These are phyloP conservation scores for Frankliniella intonsa DNA, from an alignment of 2,888 invertebrate species.

Conservation along the genomic window DNA sequence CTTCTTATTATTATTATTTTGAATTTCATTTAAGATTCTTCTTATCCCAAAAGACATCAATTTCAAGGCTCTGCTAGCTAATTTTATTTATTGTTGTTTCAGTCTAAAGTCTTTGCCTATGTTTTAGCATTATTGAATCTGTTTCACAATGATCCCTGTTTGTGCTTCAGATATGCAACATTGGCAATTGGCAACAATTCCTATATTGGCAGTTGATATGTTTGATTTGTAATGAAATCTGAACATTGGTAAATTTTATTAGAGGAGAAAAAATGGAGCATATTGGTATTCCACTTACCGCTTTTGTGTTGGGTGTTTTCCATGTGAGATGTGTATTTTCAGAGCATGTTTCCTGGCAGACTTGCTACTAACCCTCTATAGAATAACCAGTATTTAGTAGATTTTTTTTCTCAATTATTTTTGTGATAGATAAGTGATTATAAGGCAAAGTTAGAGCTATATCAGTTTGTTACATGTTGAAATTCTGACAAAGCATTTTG, in stretches of 20 bases:
- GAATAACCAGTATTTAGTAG: slow-evolving; percentile 1
- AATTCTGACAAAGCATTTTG: too few relatives aligned
- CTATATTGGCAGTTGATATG: not conserved
- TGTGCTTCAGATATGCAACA: too few relatives aligned
- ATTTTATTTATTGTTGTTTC: not conserved
- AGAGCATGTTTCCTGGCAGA: not conserved
- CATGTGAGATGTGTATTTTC: not conserved
- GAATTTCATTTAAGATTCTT: not conserved
- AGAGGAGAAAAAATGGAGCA: not conserved
- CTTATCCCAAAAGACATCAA: not conserved
- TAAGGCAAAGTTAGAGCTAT: too few relatives aligned
- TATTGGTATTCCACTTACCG: too few relatives aligned
- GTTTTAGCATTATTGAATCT: too few relatives aligned
- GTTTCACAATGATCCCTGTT: too few relatives aligned
- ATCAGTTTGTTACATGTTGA: too few relatives aligned
- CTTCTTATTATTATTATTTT: not conserved
- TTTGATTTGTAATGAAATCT: not conserved
- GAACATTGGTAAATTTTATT: not conserved
- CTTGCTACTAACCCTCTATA: not conserved
- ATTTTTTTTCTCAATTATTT: not conserved
- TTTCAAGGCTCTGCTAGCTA: not conserved
- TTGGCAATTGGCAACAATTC: not conserved
- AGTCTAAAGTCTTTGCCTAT: not conserved
- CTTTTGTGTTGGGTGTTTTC: not conserved
- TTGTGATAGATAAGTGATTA: too few relatives aligned